phyloP scores from a whole-genome alignment of 2,888 invertebrate genomes.

The Prostheceraeus crozeri region DNA sequence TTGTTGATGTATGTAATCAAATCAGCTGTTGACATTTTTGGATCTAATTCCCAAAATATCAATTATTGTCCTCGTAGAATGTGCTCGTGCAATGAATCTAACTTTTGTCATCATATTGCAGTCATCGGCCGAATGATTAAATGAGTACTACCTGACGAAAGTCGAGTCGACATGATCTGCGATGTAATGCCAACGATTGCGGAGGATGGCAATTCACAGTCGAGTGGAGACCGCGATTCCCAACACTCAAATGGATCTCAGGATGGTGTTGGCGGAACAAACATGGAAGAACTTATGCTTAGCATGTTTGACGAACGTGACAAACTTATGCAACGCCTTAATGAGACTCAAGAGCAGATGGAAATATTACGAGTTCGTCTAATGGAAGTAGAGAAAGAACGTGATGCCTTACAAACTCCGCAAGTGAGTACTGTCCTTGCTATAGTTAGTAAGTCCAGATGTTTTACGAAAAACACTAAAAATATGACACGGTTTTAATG shows the following conservation, averaged over 20 bases:
- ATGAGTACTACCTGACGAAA: too few relatives aligned
- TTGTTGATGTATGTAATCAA: too few relatives aligned
- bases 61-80: too few relatives aligned
- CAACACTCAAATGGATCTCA: conserved; percentile 62
- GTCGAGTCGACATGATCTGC: conserved; percentile 71
- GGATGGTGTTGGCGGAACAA: conserved; percentile 97
- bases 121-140: too few relatives aligned
- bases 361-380: conserved; percentile 61
- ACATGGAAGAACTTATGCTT: conserved; percentile 99
- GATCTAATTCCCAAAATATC: too few relatives aligned
- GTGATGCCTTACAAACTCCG: conserved; percentile 90
- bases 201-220: conserved; percentile 66
- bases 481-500: too few relatives aligned
- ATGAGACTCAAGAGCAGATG: conserved; percentile 76
- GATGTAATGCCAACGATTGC: conserved; percentile 99
- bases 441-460: too few relatives aligned
- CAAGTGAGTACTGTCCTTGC: too few relatives aligned
- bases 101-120: too few relatives aligned
- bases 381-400: conserved; percentile 77
- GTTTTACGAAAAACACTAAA: too few relatives aligned
- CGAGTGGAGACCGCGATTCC: conserved; percentile 50
- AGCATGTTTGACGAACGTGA: conserved; percentile 99
- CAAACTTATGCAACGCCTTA: conserved; percentile 88
- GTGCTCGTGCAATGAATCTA: too few relatives aligned
- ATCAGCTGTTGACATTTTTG: too few relatives aligned